Base-by-base conservation (phyloP, 1,140 invertebrate genomes). In the Planococcus citri region DNA sequence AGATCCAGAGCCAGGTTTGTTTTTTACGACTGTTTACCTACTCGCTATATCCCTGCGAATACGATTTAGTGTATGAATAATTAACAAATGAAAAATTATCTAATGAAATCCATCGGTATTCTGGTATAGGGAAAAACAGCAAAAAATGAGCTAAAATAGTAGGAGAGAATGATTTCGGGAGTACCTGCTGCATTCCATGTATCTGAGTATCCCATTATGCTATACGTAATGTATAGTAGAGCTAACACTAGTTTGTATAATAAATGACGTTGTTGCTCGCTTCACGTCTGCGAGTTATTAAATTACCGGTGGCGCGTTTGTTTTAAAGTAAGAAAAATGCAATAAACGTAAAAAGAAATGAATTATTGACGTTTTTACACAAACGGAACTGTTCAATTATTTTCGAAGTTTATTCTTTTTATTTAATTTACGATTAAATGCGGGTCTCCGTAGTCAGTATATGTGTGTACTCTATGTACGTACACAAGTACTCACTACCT, bases 11-110 rank as follows among this genome's bases (percentile, higher is more conserved):
- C 29, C 29, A 3, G 29, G 29, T 33, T 33, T 33, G n/a, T n/a
- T n/a, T n/a, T n/a, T n/a, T 6, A 33, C 29, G 29, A 33, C n/a
- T n/a, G n/a, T n/a, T n/a, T n/a, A n/a, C 29, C 29, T 12, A 33
- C 12, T 33, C 12, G 29, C 29, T 33, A 33, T 12, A 33, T 33
- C 29, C 29, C 29, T 33, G 29, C 29, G 29, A 33, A 33, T 33
- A 33, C 29, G 29, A 33, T 33, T 33, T 33, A n/a, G n/a, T n/a
- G n/a, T 33, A 6, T 6, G 12, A 51, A 51, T 51, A 51, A 51
- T 51, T 51, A 51, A 51, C n/a, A 51, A 51, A 51, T 51, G 41
- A 51, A 51, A 51, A 51, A 51, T 51, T 51, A 51, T 51, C 41
- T 51, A 51, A 51, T 51, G 41, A 51, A 51, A 51, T 51, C 17